phyloP scores from a whole-genome alignment of 2,888 invertebrate species.

The Eristalinus sepulchralis region DNA sequence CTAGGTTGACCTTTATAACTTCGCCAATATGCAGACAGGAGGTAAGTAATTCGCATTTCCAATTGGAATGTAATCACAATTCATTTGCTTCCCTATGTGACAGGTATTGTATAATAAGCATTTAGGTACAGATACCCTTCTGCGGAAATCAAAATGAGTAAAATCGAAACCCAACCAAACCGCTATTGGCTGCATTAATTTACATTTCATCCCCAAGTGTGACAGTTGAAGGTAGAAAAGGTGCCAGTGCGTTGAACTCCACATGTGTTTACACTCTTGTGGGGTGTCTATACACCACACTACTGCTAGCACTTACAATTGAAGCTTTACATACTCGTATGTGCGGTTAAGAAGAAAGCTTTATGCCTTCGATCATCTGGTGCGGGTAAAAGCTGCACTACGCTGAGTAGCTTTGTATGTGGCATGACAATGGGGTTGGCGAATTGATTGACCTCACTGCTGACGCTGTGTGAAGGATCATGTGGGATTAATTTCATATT shows the following conservation, averaged over 20 bases:
- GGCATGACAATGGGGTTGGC: neutral
- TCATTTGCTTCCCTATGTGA: neutral
- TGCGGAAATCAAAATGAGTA: neutral
- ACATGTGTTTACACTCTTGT: neutral
- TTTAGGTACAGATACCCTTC: neutral
- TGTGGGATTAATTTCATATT: neutral
- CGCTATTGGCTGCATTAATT: neutral
- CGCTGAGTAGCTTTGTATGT: neutral
- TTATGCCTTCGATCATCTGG: neutral
- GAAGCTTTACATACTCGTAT: too few species aligned
- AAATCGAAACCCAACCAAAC: constrained; percentile 2
- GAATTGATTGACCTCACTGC: neutral
- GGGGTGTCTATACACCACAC: neutral
- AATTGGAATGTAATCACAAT: neutral
- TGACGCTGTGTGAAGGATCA: neutral
- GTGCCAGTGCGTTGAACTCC: neutral
- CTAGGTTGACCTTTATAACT: constrained; percentile 22
- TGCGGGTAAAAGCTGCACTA: neutral
- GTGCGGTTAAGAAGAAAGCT: too few species aligned
- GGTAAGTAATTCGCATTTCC: constrained; percentile 12
- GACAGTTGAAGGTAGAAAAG: neutral
- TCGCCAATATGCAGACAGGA: constrained; percentile 2
- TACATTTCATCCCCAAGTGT: neutral
- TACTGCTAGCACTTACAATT: too few species aligned
- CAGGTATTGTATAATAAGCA: neutral